Conservation (phyloP, 2,888 invertebrate genomes). For the Poecilus cupreus region DNA sequence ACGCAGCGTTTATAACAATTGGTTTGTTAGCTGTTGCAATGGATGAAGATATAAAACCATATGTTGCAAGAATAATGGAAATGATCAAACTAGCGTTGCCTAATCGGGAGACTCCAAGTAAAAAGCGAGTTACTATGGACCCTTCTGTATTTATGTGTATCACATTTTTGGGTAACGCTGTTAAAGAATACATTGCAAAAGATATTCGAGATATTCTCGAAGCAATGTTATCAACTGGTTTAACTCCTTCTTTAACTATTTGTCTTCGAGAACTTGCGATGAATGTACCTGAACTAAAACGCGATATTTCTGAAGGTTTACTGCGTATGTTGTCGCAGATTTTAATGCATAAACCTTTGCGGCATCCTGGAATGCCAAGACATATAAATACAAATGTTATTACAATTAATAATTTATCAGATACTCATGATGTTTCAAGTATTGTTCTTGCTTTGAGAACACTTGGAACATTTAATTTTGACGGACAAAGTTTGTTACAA, state of each 20-base stretch:
- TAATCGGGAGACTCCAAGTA: constrained; percentile 84
- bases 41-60: constrained; percentile 85
- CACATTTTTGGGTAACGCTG: constrained; percentile 90
- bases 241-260: constrained; percentile 92
- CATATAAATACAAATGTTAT: constrained; percentile 74
- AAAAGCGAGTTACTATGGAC: constrained; percentile 85
- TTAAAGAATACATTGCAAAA: constrained; percentile 83
- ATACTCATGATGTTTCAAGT: constrained; percentile 84
- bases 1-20: constrained; percentile 91
- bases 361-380: constrained; percentile 87
- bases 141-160: constrained; percentile 95
- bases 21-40: constrained; percentile 94
- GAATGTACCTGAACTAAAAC: constrained; percentile 89
- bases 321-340: constrained; percentile 93
- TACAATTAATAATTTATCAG: constrained; percentile 73
- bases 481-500: constrained; percentile 91
- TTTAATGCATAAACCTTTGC: constrained; percentile 89
- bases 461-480: constrained; percentile 89
- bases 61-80: constrained; percentile 90
- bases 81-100: constrained; percentile 77
- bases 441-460: constrained; percentile 95
- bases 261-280: constrained; percentile 92
- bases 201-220: constrained; percentile 91
- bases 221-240: constrained; percentile 93
- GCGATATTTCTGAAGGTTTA: constrained; percentile 94